Conservation (phyloP, 1,140 invertebrate genomes). For the Odontomachus brunneus region DNA sequence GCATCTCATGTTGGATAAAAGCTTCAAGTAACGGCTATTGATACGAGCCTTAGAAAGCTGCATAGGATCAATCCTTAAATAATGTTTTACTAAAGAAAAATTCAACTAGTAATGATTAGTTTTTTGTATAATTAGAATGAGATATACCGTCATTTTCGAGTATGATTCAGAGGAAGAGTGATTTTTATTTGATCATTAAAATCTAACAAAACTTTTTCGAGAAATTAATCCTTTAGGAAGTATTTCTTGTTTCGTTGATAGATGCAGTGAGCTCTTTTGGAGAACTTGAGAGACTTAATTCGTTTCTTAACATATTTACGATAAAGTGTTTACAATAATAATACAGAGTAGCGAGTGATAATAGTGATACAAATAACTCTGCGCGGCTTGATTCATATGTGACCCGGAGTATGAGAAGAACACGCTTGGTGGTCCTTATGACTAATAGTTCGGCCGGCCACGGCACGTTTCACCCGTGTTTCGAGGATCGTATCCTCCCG, state of each 20-base stretch:
- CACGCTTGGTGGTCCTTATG: conserved; percentile 70
- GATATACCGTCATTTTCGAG: no score
- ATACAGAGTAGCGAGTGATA: no score
- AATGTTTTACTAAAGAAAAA: no score
- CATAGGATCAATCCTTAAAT: no score
- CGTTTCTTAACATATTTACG: conserved; percentile 62
- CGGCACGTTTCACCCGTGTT: conserved; percentile 62
- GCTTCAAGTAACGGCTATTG: no score
- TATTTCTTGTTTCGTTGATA: conserved; percentile 16
- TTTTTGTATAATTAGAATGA: no score
- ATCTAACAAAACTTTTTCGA: background rate
- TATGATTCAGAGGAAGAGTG: no score
- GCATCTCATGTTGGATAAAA: no score
- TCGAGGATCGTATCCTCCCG: conserved; percentile 43
- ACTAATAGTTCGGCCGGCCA: conserved; percentile 64
- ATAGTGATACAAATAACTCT: conserved; percentile 66
- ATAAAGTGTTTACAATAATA: no score
- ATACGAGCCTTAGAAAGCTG: no score
- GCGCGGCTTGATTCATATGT: conserved; percentile 44
- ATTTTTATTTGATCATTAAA: background rate
- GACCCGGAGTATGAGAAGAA: conserved; percentile 28
- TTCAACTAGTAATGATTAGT: no score
- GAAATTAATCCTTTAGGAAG: background rate
- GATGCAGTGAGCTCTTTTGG: background rate
- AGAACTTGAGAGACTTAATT: background rate